Evolutionary conservation across 1,140 invertebrate species (phyloP), one percentile per base, ranked within the genome.

Genomic region (Charaxes varanes): DNA sequence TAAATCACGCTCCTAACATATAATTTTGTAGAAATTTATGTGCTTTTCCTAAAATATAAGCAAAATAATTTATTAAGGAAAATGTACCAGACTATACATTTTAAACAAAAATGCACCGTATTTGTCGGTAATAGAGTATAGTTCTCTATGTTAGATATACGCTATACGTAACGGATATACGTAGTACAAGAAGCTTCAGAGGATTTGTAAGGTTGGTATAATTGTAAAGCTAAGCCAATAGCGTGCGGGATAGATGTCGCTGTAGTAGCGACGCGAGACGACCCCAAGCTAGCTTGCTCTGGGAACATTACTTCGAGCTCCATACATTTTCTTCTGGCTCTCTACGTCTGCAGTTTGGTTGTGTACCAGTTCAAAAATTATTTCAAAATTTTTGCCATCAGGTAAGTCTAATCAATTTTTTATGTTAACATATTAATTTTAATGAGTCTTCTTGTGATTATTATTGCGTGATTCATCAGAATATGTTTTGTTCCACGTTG

Each of bases 291-390:
- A 73, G 74, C 70, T 81, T 61, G 66, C 56, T 67, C 70, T 73
- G 74, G 74, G 77, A 82, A 81, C 74, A 78, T 84, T 85, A 69
- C 77, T 85, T 82, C 74, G 79, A 80, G 82, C 79, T 72, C 72
- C 82, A 84, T 85, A 85, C 82, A 85, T 80, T 84, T 81, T 78
- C 79, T 84, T 85, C 77, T 79, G 74, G 73, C 71, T 82, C 80
- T 79, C 70, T 84, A 77, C 76, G 79, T 80, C 79, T 81, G 71
- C 73, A 77, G 79, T 80, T 82, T 81, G 71, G 78, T 80, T 78
- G 77, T 78, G 72, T 61, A 82, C 70, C 65, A 81, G 76, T 80
- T 81, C 65, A 74, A 83, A 79, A 81, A 83, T 73, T 66, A 78
- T 70, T 85, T 83, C 79, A 81, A 81, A 85, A 85, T 80, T 83